phyloP scores from a whole-genome alignment of 2,113 vertebrate species.

The Psephotus haematonotus region DNA sequence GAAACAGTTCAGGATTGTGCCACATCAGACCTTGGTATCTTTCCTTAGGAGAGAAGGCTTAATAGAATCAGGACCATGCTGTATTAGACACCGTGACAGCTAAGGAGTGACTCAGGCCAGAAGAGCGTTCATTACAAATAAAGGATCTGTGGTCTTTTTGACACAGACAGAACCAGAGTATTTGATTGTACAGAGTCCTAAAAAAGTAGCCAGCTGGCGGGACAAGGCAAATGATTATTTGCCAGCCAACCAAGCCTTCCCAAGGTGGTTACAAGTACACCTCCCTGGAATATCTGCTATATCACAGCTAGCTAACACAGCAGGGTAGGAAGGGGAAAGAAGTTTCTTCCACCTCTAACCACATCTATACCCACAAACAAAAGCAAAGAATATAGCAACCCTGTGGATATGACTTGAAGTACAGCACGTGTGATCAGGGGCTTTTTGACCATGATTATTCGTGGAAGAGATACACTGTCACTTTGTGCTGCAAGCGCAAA shows the following conservation, averaged over 20 bases:
- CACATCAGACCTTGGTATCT: background rate
- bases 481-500: background rate
- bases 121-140: background rate
- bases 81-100: background rate
- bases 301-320: background rate
- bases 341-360: background rate
- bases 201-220: background rate
- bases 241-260: background rate
- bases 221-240: background rate
- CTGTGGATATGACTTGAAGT: background rate
- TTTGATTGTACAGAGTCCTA: background rate
- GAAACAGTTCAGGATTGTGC: background rate
- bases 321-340: background rate
- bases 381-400: background rate
- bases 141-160: background rate
- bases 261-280: accelerated
- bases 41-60: background rate
- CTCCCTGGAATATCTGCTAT: background rate
- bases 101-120: background rate
- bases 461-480: background rate
- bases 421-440: accelerated
- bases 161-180: background rate
- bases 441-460: background rate
- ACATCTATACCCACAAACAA: background rate
- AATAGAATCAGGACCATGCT: background rate